A percentile compares a stretch with the other conserved stretches of the same genome.
Conservation (phyloP, 2,797 vertebrate genomes). For the Cyclopterus lumpus region DNA sequence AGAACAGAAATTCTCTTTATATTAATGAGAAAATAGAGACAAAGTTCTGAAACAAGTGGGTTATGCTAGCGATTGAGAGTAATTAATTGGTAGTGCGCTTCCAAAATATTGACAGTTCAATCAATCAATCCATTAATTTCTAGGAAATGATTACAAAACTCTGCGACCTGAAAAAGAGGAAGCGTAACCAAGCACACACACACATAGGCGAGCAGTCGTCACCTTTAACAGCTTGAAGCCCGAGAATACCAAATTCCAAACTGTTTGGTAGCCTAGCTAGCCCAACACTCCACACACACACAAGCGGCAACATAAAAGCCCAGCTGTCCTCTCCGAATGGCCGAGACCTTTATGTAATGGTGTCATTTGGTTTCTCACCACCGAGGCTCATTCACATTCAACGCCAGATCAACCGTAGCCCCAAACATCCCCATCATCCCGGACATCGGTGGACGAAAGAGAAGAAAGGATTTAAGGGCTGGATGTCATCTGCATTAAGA, state of each 20-base stretch:
- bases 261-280: not conserved
- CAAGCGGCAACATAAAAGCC: conserved; percentile 57
- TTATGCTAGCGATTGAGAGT: not conserved
- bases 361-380: conserved; percentile 73
- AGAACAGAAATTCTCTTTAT: not conserved
- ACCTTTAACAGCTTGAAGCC: not conserved
- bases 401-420: conserved; percentile 48
- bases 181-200: not conserved
- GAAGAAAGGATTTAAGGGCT: conserved; percentile 39
- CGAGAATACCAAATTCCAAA: conserved; percentile 1
- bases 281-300: conserved; percentile 10
- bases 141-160: not conserved
- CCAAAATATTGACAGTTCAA: not conserved
- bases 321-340: conserved; percentile 67
- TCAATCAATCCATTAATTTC: not conserved
- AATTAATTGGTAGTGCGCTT: not conserved
- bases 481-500: conserved; percentile 42
- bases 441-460: conserved; percentile 17
- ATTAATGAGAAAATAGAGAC: not conserved
- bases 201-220: not conserved
- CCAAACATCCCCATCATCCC: conserved; percentile 50
- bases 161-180: not conserved
- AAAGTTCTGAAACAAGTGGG: not conserved
- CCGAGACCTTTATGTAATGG: conserved; percentile 67
- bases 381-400: conserved; percentile 74